Evolutionary conservation across 64 coral and sea anemone genomes (phyloP), one percentile per base, ranked within the genome.

Genomic region (Pachyseris speciosa): DNA sequence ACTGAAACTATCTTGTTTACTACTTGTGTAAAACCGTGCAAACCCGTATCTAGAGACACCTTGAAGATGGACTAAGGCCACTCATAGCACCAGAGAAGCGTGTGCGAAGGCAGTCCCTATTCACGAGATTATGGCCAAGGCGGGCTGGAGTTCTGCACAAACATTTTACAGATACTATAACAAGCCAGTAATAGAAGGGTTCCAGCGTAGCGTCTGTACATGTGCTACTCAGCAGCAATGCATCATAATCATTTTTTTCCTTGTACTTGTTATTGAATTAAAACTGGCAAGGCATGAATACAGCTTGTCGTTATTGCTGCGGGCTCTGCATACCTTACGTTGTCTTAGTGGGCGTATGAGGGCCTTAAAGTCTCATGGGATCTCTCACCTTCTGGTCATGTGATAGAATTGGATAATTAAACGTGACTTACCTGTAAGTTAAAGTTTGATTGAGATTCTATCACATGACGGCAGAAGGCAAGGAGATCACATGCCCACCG

Each of bases 31-130:
- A 76, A 42, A 41, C 86, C 70, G 17, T 27, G 75, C 13, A 28
- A 88, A 25, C 52, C 86, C 25, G 39, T 88, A 63, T 76, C 86
- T 42, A 76, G 29, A n/a, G 86, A 63, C 55, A 77, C 71, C 22
- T 65, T 75, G 34, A 37, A 87, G 67, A 55, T 87, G 67, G 84
- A 58, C 25, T 24, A 72, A 72, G n/a, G 32, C 27, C 20, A 53
- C 71, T 57, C 61, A 68, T 16, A 85, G 64, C 50, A 36, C 12
- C 33, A 85, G 83, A 50, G 16, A 19, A 36, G 64, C 31, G 3
- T 74, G 67, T 22, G 68, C 29, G 25, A 15, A 7, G 7, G 22
- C 7, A 32, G 22, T n/a, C 30, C 64, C 64, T 26, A 26, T 67
- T 13, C 30, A 75, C 25, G 37, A 75, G 25, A 75, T 75, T 24